Evolutionary conservation across 2,888 invertebrate genomes (phyloP), one percentile per base, ranked within the genome.

Genomic region (Lutraria lutraria): DNA sequence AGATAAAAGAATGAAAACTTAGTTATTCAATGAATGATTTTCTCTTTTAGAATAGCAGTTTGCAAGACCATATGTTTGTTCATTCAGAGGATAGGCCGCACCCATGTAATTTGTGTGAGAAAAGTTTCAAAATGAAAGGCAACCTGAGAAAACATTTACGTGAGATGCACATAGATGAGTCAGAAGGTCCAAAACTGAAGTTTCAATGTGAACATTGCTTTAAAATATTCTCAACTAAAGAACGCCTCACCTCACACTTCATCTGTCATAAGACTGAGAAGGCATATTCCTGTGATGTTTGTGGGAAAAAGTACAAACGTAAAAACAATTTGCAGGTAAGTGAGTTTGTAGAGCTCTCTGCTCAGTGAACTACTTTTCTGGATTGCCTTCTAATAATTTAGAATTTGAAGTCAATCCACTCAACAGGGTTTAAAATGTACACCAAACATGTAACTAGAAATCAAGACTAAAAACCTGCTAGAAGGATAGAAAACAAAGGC

Each of bases 161-260:
- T n/a, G 88, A 90, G 16, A 81, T 88, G 15, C 90, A 90, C 52
- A 19, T 31, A 15, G 63, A 81, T 13, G 82, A 79, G 0, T 1
- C 29, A 3, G 21, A 72, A 21, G 63, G 81, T 15, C 72, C 68
- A 3, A 88, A 83, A 56, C 60, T 88, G 34, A 43, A 84, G 52
- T 90, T 90, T 31, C 85, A 88, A 19, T 92, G 92, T 85, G 88
- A 89, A 68, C 86, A 90, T 72, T 92, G 92, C 63, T 76, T 63
- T 0, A 89, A 89, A 68, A 63, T 85, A 16, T 92, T 92, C 83
- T 82, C 81, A 2, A 86, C 85, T 16, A 90, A 89, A 29, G 84
- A 88, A 53, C 83, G 89, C 16, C 89, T 92, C 0, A 82, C 85
- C 0, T 86, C 82, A 21, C 92, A 92, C 81, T 87, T 90, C 52